These are phyloP conservation scores for Falcaria lacertinaria DNA, from an alignment of 2,888 invertebrate genomes.

Conservation along the genomic window DNA sequence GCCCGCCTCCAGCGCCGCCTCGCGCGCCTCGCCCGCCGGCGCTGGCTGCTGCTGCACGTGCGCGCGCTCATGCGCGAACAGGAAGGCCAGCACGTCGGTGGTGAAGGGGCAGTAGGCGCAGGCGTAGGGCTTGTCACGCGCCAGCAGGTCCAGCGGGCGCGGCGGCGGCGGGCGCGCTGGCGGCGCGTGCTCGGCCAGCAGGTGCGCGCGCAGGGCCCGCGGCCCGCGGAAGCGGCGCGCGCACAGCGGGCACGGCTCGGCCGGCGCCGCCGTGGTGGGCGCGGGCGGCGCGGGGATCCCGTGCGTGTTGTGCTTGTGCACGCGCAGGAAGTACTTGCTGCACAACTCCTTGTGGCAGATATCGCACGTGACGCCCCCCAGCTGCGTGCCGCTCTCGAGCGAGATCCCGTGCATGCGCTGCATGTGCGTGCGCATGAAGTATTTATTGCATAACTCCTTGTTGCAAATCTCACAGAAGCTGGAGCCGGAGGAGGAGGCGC, in stretches of 20 bases:
- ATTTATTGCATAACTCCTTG: conserved; percentile 99
- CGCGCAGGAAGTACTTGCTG: conserved; percentile 97
- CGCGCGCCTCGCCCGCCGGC: conserved; percentile 24
- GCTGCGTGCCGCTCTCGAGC: conserved; percentile 94
- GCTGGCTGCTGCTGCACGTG: conserved; percentile 78
- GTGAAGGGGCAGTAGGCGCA: conserved; percentile 95
- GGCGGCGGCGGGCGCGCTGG: conserved; percentile 64
- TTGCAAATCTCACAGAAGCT: conserved; percentile 99
- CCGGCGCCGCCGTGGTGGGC: conserved; percentile 69
- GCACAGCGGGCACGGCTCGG: conserved; percentile 87
- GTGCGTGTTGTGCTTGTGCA: conserved; percentile 98
- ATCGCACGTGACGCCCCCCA: conserved; percentile 96
- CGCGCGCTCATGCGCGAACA: conserved; percentile 95
- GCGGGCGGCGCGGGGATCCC: conserved; percentile 94
- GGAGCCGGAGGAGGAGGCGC: conserved; percentile 82
- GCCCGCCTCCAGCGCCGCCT: conserved; percentile 13
- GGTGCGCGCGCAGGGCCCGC: conserved; percentile 92
- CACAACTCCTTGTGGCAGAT: conserved; percentile 99
- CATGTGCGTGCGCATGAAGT: conserved; percentile 99
- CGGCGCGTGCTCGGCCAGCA: conserved; percentile 91
- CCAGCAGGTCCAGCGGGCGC: conserved; percentile 79
- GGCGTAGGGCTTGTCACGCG: conserved; percentile 86
- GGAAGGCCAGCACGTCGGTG: conserved; percentile 92
- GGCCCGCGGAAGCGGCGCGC: conserved; percentile 92
- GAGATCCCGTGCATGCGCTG: conserved; percentile 98